Evolutionary conservation across 1,140 invertebrate species (phyloP), one percentile per base, ranked within the genome.

Genomic region (Uloborus diversus): DNA sequence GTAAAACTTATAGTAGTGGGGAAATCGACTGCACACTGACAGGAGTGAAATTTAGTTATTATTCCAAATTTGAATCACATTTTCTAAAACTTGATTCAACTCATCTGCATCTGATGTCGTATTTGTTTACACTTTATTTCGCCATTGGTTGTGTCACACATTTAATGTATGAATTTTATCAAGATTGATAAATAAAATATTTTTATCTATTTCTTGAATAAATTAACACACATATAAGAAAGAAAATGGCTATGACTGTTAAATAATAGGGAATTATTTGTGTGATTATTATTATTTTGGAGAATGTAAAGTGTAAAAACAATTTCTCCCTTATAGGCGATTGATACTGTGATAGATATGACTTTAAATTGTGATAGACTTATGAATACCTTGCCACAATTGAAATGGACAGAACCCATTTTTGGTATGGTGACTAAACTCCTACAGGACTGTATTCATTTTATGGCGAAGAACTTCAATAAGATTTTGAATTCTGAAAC

Each of bases 331-430:
- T 69, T 76, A n/a, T 35, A 81, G 91, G 90, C 89, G 28, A 86
- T 89, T 4, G 90, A 92, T 81, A 91, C 90, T 81, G 89, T 92
- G 28, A 85, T 92, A 49, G 90, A 91, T 83, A 91, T 89, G 13
- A 90, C 91, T 82, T 89, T 92, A 85, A 89, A 90, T 68, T 93
- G 92, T 84, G 92, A 93, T 82, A 90, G 92, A 83, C 83, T 93
- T 1, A 84, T 93, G 37, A 89, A 90, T 23, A 90, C 90, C 25
- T 85, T 93, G 30, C 91, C 92, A 4, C 89, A 90, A 81, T 90
- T 92, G 17, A 89, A 92, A 62, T 93, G 92, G 92, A 91, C 92
- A 7, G 91, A 92, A 65, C 89, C 91, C 20, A 89, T 93, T 32
- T 90, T 90, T 81, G 88, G 90, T 81, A 85, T 93, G 66, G 90